phyloP scores from a whole-genome alignment of 2,888 invertebrate species.

The Polyommatus icarus region DNA sequence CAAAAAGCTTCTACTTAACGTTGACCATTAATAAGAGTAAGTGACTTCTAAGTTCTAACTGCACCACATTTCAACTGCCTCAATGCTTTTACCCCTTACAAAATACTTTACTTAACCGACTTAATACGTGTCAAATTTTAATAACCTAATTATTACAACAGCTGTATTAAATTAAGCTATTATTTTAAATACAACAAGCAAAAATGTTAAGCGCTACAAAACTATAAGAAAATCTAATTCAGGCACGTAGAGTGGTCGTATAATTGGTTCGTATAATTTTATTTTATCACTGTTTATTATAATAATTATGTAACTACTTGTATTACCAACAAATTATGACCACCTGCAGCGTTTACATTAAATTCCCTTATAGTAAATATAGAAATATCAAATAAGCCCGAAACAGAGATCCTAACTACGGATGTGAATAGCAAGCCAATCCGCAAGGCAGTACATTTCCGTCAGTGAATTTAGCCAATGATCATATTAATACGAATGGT shows the following conservation, averaged over 20 bases:
- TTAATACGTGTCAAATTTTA: background rate
- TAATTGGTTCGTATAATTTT: no score
- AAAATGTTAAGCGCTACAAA: slow-evolving; percentile 23
- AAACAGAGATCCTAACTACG: slow-evolving; percentile 59
- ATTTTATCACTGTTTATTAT: no score
- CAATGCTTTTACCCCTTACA: background rate
- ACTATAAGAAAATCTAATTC: background rate
- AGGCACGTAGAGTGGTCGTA: no score
- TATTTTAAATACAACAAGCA: slow-evolving; percentile 6
- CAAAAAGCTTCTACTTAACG: slow-evolving; percentile 21
- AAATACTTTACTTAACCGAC: background rate
- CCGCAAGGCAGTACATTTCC: slow-evolving; percentile 49
- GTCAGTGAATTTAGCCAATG: background rate
- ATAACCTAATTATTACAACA: background rate
- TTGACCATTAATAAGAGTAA: slow-evolving; percentile 2
- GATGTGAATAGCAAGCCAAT: slow-evolving; percentile 52
- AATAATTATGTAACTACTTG: no score
- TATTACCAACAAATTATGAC: background rate
- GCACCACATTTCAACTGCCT: background rate
- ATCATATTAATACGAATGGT: background rate
- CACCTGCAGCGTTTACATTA: background rate
- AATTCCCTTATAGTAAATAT: background rate
- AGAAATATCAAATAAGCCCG: slow-evolving; percentile 31
- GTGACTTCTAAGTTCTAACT: background rate
- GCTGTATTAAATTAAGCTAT: background rate